Evolutionary conservation across 2,888 invertebrate species (phyloP).

Genomic region (Pheosia tremula): DNA sequence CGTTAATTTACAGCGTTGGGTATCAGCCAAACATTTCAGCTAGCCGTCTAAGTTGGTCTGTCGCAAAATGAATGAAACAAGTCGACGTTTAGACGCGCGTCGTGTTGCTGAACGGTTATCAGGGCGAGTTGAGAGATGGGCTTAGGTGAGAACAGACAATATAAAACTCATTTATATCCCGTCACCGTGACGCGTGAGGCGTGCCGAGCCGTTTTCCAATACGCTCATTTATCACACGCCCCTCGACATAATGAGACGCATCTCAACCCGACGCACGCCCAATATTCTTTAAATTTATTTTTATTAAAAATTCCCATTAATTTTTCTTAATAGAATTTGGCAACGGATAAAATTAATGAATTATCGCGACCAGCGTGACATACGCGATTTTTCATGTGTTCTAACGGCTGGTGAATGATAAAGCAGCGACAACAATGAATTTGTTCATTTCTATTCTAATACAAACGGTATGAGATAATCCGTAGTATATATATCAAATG

Average conservation of each 20-base stretch:
- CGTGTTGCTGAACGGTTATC: constrained; percentile 70
- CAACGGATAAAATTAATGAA: constrained; percentile 42
- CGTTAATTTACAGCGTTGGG: constrained; percentile 81
- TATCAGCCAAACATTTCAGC: constrained; percentile 78
- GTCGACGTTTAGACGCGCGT: constrained; percentile 62
- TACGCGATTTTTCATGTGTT: constrained; percentile 25
- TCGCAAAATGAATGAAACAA: constrained; percentile 77
- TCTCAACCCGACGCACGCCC: constrained; percentile 66
- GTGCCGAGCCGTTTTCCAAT: constrained; percentile 80
- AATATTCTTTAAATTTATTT: constrained; percentile 72
- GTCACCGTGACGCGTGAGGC: constrained; percentile 76
- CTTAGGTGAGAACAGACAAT: constrained; percentile 80
- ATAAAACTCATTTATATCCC: constrained; percentile 81
- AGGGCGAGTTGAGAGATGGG: constrained; percentile 67
- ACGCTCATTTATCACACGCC: constrained; percentile 79
- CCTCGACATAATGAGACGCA: constrained; percentile 78
- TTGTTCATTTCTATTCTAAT: constrained; percentile 16
- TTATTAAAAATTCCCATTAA: constrained; percentile 59
- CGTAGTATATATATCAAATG: constrained; percentile 15
- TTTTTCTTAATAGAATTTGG: constrained; percentile 52
- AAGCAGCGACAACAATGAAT: constrained; percentile 22
- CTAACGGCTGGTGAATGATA: constrained; percentile 18
- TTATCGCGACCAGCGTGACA: constrained; percentile 28
- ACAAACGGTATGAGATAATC: constrained; percentile 11
- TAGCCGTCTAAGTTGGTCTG: constrained; percentile 76